Conservation (phyloP, 2,888 invertebrate species). For the Meta bourneti region DNA sequence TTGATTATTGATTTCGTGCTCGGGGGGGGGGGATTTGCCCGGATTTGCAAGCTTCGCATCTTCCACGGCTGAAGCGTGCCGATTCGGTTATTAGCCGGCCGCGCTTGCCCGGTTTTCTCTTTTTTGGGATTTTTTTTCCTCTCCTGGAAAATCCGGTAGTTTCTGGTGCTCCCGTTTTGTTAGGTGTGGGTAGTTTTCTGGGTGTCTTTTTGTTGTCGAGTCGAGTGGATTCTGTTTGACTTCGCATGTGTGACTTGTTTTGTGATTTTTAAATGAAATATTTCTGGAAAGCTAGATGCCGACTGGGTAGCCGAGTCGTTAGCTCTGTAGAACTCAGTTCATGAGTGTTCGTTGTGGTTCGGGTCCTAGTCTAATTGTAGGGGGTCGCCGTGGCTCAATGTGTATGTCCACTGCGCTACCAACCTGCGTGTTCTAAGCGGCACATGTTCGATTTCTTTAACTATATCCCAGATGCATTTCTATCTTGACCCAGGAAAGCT, state of each 20-base stretch:
- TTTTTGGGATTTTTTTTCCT: no score
- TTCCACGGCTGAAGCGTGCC: neutral
- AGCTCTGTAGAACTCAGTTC: neutral
- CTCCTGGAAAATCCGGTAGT: neutral
- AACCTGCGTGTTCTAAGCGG: no score
- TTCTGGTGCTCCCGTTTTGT: neutral
- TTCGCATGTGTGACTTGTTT: neutral
- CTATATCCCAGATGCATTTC: neutral
- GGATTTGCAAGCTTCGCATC: slow-evolving; percentile 45
- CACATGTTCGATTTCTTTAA: no score
- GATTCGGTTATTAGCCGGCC: slow-evolving; percentile 27
- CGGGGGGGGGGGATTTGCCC: neutral
- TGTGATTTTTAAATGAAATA: no score
- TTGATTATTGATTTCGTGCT: slow-evolving; percentile 56
- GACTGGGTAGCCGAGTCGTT: no score
- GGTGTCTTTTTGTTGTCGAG: neutral
- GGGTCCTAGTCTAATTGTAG: neutral
- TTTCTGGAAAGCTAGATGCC: no score
- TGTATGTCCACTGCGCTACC: no score
- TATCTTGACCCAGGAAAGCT: neutral
- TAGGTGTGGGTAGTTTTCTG: neutral
- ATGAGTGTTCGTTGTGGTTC: neutral
- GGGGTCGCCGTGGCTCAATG: neutral
- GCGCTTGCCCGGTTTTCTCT: slow-evolving; percentile 1
- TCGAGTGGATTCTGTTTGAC: neutral